Evolutionary conservation across 2,113 vertebrate species (phyloP).

Genomic region (Catharus bicknelli): DNA sequence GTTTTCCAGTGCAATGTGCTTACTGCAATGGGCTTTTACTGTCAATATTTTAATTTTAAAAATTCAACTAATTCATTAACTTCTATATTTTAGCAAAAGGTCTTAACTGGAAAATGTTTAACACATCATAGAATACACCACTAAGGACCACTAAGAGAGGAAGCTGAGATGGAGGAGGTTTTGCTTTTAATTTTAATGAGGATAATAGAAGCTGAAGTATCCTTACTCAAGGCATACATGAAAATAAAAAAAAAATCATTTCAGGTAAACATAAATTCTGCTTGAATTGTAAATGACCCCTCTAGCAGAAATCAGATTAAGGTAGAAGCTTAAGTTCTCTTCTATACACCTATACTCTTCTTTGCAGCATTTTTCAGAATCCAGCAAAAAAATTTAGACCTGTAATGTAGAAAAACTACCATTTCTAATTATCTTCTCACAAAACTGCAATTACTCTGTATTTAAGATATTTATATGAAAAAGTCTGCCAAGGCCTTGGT

Average conservation of each 20-base stretch:
- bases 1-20: not conserved
- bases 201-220: constrained; percentile 44
- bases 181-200: constrained; percentile 23
- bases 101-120: constrained; percentile 2
- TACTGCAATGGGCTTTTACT: not conserved
- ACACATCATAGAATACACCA: constrained; percentile 13
- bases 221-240: not conserved
- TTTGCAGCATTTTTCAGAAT: constrained; percentile 30
- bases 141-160: not conserved
- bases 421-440: not conserved
- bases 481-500: not conserved
- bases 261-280: constrained; percentile 18
- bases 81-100: constrained; percentile 7
- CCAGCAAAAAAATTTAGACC: constrained; percentile 27
- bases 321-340: not conserved
- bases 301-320: constrained; percentile 14
- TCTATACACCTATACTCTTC: not conserved
- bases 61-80: not conserved
- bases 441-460: not conserved
- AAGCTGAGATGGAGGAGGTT: not conserved
- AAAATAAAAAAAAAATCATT: constrained; percentile 47
- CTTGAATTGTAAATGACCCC: constrained; percentile 6
- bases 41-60: not conserved
- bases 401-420: not conserved
- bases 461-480: not conserved